phyloP scores from a whole-genome alignment of 1,140 invertebrate genomes.

The Dinothrombium tinctorium region DNA sequence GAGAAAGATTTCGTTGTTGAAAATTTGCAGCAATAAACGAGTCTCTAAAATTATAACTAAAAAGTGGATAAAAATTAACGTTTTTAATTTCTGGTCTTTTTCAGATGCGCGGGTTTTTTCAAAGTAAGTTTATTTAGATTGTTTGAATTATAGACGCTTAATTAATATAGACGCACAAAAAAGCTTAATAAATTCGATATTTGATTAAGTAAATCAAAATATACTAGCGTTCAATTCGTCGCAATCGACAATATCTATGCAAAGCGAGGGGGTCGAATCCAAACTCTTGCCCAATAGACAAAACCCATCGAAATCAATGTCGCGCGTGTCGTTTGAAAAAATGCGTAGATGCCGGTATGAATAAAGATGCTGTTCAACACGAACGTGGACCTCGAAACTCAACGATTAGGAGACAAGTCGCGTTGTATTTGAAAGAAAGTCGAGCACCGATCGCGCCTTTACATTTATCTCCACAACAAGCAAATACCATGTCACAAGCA shows the following conservation, averaged over 20 bases:
- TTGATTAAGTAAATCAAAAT: no score
- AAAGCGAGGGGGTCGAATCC: slow-evolving; percentile 60
- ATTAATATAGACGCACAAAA: no score
- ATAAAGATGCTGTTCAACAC: slow-evolving; percentile 69
- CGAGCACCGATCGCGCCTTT: background rate
- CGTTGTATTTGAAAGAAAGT: slow-evolving; percentile 31
- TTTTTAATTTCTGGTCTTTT: no score
- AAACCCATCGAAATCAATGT: slow-evolving; percentile 46
- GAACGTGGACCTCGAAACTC: slow-evolving; percentile 68
- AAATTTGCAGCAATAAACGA: no score
- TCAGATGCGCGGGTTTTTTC: slow-evolving; percentile 57
- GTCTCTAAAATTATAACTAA: no score
- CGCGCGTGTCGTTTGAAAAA: slow-evolving; percentile 28
- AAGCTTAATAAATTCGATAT: no score
- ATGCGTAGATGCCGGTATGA: slow-evolving; percentile 32
- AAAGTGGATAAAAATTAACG: no score
- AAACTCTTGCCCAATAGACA: slow-evolving; percentile 61
- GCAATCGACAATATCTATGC: slow-evolving; percentile 79
- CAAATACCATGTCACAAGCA: background rate
- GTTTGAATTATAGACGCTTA: slow-evolving; percentile 2
- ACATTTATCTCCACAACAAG: background rate
- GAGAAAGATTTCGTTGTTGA: no score
- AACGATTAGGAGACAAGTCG: slow-evolving; percentile 54
- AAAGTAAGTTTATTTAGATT: slow-evolving; percentile 26
- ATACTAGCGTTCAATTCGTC: slow-evolving; percentile 75